Percentiles rank a stretch among this genome's conserved stretches.
phyloP scores from a whole-genome alignment of 2,113 vertebrate species.

The Garra rufa region DNA sequence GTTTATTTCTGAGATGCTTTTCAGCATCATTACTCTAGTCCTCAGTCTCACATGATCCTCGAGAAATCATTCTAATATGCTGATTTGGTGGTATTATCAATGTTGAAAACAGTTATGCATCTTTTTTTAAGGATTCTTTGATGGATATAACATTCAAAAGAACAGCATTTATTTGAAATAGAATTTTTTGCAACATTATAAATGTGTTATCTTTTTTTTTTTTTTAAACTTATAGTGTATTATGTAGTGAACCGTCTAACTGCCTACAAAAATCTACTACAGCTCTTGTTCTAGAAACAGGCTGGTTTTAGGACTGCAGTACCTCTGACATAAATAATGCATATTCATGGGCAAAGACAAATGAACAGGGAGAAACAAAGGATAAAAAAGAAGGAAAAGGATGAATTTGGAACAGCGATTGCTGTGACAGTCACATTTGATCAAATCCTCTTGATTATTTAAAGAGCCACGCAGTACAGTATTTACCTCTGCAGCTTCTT shows the following conservation, averaged over 20 bases:
- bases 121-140: too few species aligned
- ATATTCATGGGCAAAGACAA: constrained; percentile 25
- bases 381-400: not conserved
- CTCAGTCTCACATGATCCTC: not conserved
- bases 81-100: not conserved
- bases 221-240: not conserved
- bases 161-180: too few species aligned
- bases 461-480: not conserved
- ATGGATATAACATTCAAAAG: too few species aligned
- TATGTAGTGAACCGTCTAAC: not conserved
- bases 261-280: constrained; percentile 23
- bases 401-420: not conserved
- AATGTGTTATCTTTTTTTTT: too few species aligned
- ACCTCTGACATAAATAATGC: constrained; percentile 62
- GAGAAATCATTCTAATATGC: not conserved
- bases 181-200: not conserved
- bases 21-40: not conserved
- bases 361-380: not conserved
- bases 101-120: not conserved
- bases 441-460: not conserved
- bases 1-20: too few species aligned
- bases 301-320: constrained; percentile 4
- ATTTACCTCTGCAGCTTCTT: too few species aligned
- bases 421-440: not conserved
- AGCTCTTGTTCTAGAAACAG: not conserved